Evolutionary conservation across 2,113 vertebrate genomes (phyloP), one percentile per base, ranked within the genome.

Genomic region (Telmatochromis sp.): DNA sequence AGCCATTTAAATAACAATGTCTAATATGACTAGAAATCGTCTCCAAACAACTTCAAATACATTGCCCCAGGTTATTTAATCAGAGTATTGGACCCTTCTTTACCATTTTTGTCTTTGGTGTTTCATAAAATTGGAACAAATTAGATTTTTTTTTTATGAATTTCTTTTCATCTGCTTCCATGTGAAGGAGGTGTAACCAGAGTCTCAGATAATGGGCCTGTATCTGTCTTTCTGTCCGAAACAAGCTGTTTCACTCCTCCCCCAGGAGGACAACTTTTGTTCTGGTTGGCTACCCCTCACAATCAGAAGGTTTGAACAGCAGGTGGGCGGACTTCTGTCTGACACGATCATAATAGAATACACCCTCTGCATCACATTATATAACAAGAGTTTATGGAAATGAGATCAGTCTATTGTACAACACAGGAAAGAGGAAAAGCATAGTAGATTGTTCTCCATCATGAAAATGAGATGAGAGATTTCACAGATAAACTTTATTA

Each of bases 401-500:
- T 70, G n/a, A 70, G n/a, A 23, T 70, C 10, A 65, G 60, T 65
- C 60, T 73, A 6, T 45, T 15, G 21, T 17, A 73, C 23, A 73
- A 73, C 9, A 75, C 23, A 28, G 23, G 9, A 47, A 28, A 49
- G 23, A 49, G 15, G 23, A 75, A 49, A 47, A 75, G 23, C 14
- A 47, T 9, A 28, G 6, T 6, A 47, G 40, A 28, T 49, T 3
- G 23, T 6, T 14, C 8, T 26, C 42, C 9, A 73, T 28, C 40
- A 17, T 73, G 8, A 40, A 19, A 79, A 60, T 26, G n/a, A 63
- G 28, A 15, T 9, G 3, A 11, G 85, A 81, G 83, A 89, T 78
- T 93, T 91, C 93, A 91, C 92, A 91, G 91, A 95, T 95, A 84
- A 91, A 91, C 81, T 63, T 96, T 96, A 96, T 96, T 96, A 95